A percentile compares a stretch with the other conserved stretches of the same genome.
Conservation (phyloP, 2,888 invertebrate genomes). For the Lamproptera curius region DNA sequence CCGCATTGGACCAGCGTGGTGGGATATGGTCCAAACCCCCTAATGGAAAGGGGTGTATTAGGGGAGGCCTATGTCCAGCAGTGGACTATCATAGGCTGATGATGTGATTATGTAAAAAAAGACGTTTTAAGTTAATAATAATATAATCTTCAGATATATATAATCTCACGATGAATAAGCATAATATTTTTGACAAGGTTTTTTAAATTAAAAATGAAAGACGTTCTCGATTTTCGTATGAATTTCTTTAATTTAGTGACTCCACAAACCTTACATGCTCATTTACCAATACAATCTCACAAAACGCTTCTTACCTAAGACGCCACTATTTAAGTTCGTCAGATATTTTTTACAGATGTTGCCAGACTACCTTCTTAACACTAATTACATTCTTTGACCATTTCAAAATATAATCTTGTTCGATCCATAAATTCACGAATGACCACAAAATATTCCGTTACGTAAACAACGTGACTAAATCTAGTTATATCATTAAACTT, state of each 20-base stretch:
- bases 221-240: constrained; percentile 36
- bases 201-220: constrained; percentile 32
- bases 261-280: constrained; percentile 52
- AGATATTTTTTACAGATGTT: not conserved
- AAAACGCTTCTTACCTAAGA: constrained; percentile 15
- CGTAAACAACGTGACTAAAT: constrained; percentile 71
- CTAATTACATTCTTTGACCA: constrained; percentile 56
- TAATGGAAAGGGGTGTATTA: no score
- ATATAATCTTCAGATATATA: no score
- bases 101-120: no score
- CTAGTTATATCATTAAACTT: constrained; percentile 71
- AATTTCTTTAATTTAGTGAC: constrained; percentile 64
- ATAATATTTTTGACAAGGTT: no score
- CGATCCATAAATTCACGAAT: constrained; percentile 69
- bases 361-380: constrained; percentile 1
- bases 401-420: constrained; percentile 71
- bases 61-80: no score
- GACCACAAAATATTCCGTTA: constrained; percentile 71
- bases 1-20: no score
- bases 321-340: not conserved
- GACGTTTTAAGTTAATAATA: no score
- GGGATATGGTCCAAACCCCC: no score
- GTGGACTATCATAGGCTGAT: no score
- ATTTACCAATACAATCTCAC: constrained; percentile 25
- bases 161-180: no score